Percentiles rank a stretch among this genome's conserved stretches.
Evolutionary conservation across 2,113 vertebrate species (phyloP).

Genomic region (Diadophis punctatus): DNA sequence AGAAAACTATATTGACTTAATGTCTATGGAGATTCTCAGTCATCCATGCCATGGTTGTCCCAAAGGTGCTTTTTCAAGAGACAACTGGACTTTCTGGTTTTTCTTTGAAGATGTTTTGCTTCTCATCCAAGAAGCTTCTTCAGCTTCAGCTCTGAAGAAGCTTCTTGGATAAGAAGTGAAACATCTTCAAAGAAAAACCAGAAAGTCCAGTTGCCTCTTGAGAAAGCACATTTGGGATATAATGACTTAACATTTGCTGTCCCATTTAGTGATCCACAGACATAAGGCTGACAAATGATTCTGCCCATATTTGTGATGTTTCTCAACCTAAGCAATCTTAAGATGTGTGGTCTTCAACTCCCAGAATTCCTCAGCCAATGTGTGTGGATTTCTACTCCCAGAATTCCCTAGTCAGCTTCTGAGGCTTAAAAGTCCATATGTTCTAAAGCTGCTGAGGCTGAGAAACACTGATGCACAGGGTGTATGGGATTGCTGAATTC

Average conservation of each 20-base stretch:
- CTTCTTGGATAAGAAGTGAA: too few species aligned
- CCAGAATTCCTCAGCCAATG: background rate
- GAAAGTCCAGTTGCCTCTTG: too few species aligned
- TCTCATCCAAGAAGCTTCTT: too few species aligned
- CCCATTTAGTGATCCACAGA: background rate
- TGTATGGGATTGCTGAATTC: background rate
- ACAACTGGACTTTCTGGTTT: too few species aligned
- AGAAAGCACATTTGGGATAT: background rate
- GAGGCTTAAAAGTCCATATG: background rate
- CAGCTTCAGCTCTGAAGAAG: too few species aligned
- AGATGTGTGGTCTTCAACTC: background rate
- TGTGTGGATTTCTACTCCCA: background rate
- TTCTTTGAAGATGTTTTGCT: too few species aligned
- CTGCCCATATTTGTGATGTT: background rate
- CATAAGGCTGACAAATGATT: background rate
- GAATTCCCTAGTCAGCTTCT: background rate
- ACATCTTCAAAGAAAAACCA: too few species aligned
- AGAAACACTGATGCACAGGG: background rate
- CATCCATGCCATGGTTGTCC: too few species aligned
- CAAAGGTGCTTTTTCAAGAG: too few species aligned
- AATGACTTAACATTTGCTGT: background rate
- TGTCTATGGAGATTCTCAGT: background rate
- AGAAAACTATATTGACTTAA: background rate
- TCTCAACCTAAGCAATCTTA: background rate
- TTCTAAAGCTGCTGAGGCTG: background rate